Conservation (phyloP, 37 sponge, comb jelly and placozoan species). For the Hexactinellida sp. region DNA sequence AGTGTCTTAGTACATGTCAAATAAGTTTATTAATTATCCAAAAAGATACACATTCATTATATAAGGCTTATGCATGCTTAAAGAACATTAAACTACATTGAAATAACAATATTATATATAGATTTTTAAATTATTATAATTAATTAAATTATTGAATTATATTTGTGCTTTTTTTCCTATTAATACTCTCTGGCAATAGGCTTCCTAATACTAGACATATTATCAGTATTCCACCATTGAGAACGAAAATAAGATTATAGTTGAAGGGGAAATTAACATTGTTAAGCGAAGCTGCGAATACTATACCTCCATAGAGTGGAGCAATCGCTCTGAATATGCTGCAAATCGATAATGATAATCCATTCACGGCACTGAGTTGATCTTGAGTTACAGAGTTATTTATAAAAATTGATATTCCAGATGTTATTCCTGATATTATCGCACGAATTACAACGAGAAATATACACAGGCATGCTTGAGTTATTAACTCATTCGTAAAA, state of each 20-base stretch:
- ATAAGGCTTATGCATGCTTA: no score
- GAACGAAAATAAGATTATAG: conserved; percentile 52
- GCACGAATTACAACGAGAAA: conserved; percentile 8
- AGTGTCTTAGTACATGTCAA: no score
- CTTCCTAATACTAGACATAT: conserved; percentile 23
- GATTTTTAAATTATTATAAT: no score
- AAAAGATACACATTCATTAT: no score
- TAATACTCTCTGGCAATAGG: conserved; percentile 33
- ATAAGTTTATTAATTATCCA: no score
- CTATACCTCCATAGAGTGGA: conserved; percentile 32
- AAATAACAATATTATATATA: no score
- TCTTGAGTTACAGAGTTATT: conserved; percentile 63
- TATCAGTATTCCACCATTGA: conserved; percentile 26
- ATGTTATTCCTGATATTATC: conserved; percentile 15
- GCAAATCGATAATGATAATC: conserved; percentile 39
- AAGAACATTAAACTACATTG: no score
- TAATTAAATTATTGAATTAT: no score
- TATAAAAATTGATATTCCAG: conserved; percentile 30
- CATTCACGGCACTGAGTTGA: conserved; percentile 52
- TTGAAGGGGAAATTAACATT: conserved; percentile 37
- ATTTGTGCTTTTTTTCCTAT: conserved; percentile 35
- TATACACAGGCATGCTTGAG: not conserved
- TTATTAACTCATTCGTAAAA: not conserved
- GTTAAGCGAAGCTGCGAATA: conserved; percentile 41
- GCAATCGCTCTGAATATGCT: conserved; percentile 28